A percentile compares a stretch with the other conserved stretches of the same genome.
Evolutionary conservation across 2,113 vertebrate species (phyloP).

Genomic region (Mellivora capensis): DNA sequence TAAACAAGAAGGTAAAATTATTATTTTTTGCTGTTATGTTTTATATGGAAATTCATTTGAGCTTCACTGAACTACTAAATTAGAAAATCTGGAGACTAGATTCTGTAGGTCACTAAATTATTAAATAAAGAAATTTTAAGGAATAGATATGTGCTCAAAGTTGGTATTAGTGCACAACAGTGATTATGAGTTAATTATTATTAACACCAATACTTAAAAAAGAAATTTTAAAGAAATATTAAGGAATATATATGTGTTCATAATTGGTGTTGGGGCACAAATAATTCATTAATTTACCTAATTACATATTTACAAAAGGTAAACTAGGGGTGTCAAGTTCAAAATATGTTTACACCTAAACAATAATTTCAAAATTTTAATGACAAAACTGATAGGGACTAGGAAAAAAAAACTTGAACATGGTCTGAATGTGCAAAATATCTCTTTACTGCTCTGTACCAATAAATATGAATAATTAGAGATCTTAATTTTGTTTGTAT

Average conservation of each 20-base stretch:
- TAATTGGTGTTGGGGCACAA: not conserved
- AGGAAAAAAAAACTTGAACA: not conserved
- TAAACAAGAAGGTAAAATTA: not conserved
- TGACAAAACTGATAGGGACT: not conserved
- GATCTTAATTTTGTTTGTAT: not conserved
- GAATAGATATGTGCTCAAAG: not conserved
- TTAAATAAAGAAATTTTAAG: not conserved
- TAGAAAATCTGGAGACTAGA: not conserved
- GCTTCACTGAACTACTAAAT: not conserved
- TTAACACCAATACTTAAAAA: not conserved
- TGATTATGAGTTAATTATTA: not conserved
- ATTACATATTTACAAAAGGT: not conserved
- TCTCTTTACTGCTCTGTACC: not conserved
- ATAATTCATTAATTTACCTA: not conserved
- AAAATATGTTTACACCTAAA: not conserved
- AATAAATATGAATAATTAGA: not conserved
- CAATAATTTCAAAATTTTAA: not conserved
- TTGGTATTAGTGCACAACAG: not conserved
- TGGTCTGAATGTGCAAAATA: not conserved
- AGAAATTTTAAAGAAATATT: not conserved
- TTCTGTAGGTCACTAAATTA: not conserved
- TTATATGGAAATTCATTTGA: not conserved
- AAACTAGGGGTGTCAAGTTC: not conserved
- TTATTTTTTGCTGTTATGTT: not conserved
- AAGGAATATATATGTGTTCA: not conserved